phyloP scores from a whole-genome alignment of 2,113 vertebrate genomes.

The Vombatus ursinus region DNA sequence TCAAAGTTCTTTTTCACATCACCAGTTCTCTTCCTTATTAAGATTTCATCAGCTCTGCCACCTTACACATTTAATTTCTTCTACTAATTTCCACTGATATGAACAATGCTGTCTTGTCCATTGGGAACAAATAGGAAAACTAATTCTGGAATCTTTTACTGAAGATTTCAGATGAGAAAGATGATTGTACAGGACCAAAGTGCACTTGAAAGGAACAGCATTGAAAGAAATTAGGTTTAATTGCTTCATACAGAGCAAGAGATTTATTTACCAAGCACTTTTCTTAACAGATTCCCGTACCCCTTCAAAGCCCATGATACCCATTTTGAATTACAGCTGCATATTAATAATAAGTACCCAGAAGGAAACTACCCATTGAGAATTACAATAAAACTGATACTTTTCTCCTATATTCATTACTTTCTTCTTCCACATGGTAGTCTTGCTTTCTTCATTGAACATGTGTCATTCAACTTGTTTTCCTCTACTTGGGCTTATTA shows the following conservation, averaged over 20 bases:
- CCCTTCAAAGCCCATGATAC: background rate
- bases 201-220: background rate
- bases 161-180: conserved; percentile 20
- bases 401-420: background rate
- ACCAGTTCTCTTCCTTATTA: background rate
- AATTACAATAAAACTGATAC: background rate
- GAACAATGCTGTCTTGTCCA: background rate
- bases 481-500: background rate
- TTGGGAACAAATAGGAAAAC: background rate
- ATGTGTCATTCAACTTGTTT: background rate
- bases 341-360: background rate
- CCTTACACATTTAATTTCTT: background rate
- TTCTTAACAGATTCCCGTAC: background rate
- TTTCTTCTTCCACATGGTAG: background rate
- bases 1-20: background rate
- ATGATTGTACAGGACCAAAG: background rate
- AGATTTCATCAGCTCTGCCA: background rate
- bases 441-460: conserved; percentile 11
- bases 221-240: background rate
- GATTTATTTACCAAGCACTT: conserved; percentile 7
- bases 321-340: background rate
- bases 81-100: conserved; percentile 14
- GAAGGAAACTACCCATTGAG: background rate
- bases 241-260: background rate
- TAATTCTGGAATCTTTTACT: conserved; percentile 12